Evolutionary conservation across 1,140 invertebrate species (phyloP), one percentile per base, ranked within the genome.

Genomic region (Arctopsyche grandis): DNA sequence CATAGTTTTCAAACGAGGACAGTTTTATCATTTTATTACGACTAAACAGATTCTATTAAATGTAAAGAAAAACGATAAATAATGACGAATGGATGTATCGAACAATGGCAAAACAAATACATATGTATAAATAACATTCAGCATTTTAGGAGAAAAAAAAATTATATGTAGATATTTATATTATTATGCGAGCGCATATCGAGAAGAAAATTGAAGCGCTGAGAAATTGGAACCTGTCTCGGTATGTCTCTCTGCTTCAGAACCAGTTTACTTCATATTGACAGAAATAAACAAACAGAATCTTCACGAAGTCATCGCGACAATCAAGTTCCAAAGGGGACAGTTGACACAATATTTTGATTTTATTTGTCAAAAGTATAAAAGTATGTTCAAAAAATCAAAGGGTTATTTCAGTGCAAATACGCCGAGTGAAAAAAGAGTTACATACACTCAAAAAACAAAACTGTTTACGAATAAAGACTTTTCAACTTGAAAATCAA

Each of bases 321-420:
- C 69, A 70, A 78, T 78, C 77, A 69, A 78, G 66, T 78, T 77
- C 12, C 70, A 69, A 43, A 21, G 52, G 24, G 46, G 26, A 26
- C 43, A 52, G 69, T 79, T 79, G 69, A 74, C 78, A 79, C 78
- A 74, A 79, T 79, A 79, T 79, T 79, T 79, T 79, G 60, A 76
- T 76, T 48, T 74, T 74, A 74, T 74, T 74, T 74, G 71, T 70
- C 69, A 43, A 70, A 70, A n/a, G 26, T 71, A 71, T 21, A 44
- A 12, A 71, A 66, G 19, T 38, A 38, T 38, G 29, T 38, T 38
- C 29, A 7, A 38, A 38, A 7, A 38, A 38, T 38, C 7, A 38
- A 38, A 38, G 29, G 29, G 29, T 38, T 38, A 38, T 38, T 38
- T 38, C 29, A 38, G 29, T 38, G 29, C 29, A 38, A 38, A 38